These are phyloP conservation scores for Cyphomyrus discorhynchus DNA, from an alignment of 2,113 vertebrate species.

Conservation along the genomic window DNA sequence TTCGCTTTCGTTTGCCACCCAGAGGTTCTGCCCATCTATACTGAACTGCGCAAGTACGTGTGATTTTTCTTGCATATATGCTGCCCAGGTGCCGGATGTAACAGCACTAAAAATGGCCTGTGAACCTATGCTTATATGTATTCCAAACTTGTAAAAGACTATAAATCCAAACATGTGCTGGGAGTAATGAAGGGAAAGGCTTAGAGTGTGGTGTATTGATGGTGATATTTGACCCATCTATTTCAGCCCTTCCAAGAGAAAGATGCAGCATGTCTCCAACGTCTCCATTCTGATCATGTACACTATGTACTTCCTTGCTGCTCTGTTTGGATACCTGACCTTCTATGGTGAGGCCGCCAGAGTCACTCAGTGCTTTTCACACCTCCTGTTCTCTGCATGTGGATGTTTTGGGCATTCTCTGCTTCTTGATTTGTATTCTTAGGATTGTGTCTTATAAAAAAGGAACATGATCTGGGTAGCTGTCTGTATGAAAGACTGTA, in stretches of 20 bases:
- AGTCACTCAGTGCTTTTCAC: not conserved
- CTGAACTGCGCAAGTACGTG: conserved; percentile 89
- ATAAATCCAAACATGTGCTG: not conserved
- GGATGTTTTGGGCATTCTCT: not conserved
- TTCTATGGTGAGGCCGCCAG: conserved; percentile 77
- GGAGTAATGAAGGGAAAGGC: not conserved
- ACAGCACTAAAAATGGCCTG: not conserved
- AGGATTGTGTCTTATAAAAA: not conserved
- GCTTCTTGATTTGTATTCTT: not conserved
- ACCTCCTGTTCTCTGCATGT: not conserved
- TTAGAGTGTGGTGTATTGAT: conserved; percentile 10
- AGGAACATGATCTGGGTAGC: not conserved
- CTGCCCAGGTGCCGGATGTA: not conserved
- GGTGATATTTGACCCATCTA: not conserved
- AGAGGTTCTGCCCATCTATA: conserved; percentile 95
- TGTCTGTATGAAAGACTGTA: not conserved
- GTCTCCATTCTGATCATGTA: conserved; percentile 92
- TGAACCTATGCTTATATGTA: not conserved
- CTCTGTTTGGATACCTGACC: conserved; percentile 95
- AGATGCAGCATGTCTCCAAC: conserved; percentile 92
- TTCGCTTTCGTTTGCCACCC: conserved; percentile 97
- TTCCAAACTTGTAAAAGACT: not conserved
- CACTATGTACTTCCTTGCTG: conserved; percentile 93
- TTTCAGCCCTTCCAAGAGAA: conserved; percentile 78
- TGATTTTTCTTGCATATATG: not conserved